Evolutionary conservation across 2,113 vertebrate genomes (phyloP).

Genomic region (Pseudorasbora parva): DNA sequence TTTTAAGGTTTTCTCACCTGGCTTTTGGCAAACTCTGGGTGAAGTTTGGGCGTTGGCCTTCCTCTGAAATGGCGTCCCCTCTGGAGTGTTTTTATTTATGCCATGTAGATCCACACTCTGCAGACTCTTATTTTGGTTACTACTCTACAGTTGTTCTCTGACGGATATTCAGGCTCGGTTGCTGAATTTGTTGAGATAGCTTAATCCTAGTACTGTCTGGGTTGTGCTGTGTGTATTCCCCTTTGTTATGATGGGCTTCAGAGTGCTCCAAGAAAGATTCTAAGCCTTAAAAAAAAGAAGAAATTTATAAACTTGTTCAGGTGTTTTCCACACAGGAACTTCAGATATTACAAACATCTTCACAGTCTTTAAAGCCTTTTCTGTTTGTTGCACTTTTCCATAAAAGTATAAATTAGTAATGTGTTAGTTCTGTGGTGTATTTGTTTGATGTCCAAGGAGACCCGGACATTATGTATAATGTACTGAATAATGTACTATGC

Average conservation of each 20-base stretch:
- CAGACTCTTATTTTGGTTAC: background rate
- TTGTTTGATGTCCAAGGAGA: background rate
- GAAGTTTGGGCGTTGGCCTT: background rate
- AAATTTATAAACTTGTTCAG: slow-evolving; percentile 23
- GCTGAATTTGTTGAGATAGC: slow-evolving; percentile 6
- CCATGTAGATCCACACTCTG: background rate
- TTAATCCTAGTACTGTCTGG: background rate
- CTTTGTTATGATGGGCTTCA: slow-evolving; percentile 13
- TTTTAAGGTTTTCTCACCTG: background rate
- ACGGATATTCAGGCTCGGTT: background rate
- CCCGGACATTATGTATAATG: background rate
- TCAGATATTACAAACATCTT: background rate
- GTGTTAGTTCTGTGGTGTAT: too few species aligned
- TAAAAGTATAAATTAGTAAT: background rate
- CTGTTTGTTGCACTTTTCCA: background rate
- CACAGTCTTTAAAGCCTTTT: background rate
- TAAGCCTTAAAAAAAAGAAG: too few species aligned
- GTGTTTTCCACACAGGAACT: background rate
- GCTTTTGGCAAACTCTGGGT: background rate
- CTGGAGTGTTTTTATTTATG: background rate
- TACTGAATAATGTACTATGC: too few species aligned
- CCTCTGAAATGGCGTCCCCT: background rate
- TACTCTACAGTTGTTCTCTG: background rate
- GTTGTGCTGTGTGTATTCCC: background rate
- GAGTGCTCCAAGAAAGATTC: background rate